Conservation (phyloP, 2,113 vertebrate genomes). For the Erythrocercus mccallii region DNA sequence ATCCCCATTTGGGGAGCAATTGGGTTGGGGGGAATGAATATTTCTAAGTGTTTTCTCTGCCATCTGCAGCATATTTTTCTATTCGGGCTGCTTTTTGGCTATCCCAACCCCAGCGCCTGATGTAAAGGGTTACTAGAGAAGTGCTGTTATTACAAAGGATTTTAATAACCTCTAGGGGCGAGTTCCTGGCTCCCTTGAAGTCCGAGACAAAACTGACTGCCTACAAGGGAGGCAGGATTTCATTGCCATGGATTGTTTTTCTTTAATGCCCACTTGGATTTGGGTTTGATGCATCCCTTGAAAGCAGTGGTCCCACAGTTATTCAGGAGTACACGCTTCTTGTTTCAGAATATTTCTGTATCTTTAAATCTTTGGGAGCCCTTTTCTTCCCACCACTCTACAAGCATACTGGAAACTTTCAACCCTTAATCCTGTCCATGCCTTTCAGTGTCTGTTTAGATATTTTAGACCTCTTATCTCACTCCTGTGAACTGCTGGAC, state of each 20-base stretch:
- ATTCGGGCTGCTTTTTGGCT: not conserved
- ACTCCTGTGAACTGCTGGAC: not conserved
- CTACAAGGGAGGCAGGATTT: not conserved
- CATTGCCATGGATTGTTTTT: not conserved
- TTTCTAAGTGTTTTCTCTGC: not conserved
- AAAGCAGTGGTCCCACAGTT: not conserved
- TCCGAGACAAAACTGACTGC: not conserved
- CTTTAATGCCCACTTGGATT: not conserved
- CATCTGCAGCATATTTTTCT: not conserved
- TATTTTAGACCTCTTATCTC: conserved; percentile 41
- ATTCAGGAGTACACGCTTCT: not conserved
- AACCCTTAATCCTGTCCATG: conserved; percentile 9
- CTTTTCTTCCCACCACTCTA: not conserved
- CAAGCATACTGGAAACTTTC: conserved; percentile 8
- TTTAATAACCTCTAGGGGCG: not conserved
- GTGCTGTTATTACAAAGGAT: conserved; percentile 6
- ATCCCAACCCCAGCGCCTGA: not conserved
- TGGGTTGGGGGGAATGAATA: not conserved
- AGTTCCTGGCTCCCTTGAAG: conserved; percentile 24
- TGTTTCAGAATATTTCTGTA: not conserved
- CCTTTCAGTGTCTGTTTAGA: not conserved
- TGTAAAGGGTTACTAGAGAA: not conserved
- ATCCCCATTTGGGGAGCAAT: not conserved
- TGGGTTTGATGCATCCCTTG: not conserved
- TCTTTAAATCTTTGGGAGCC: not conserved